Conservation (phyloP, 2,888 invertebrate species). For the Meganola albula region DNA sequence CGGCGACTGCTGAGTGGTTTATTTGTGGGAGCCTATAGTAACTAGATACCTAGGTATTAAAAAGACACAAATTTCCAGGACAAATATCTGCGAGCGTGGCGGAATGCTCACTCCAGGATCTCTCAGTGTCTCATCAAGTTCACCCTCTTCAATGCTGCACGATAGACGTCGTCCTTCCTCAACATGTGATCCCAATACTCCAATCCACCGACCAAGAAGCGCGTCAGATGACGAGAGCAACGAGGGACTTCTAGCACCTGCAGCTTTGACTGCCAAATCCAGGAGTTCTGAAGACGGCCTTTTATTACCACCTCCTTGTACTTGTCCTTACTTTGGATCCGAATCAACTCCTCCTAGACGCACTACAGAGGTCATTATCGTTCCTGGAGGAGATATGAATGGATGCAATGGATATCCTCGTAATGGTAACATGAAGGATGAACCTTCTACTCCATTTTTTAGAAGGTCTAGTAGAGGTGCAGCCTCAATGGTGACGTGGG, state of each 20-base stretch:
- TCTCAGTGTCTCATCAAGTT: slow-evolving; percentile 65
- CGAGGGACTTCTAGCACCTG: slow-evolving; percentile 58
- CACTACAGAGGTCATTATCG: slow-evolving; percentile 72
- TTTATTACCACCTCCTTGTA: slow-evolving; percentile 85
- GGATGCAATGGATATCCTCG: slow-evolving; percentile 59
- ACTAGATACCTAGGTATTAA: too few species aligned
- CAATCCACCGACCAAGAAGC: slow-evolving; percentile 59
- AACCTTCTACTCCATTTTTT: slow-evolving; percentile 66
- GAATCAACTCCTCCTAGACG: slow-evolving; percentile 75
- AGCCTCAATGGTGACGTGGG: slow-evolving; percentile 88
- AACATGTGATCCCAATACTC: slow-evolving; percentile 51
- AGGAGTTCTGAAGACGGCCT: slow-evolving; percentile 70
- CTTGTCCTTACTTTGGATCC: slow-evolving; percentile 88
- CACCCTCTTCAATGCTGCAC: slow-evolving; percentile 68
- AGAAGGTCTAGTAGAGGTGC: slow-evolving; percentile 79
- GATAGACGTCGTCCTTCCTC: slow-evolving; percentile 61
- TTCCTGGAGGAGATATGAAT: slow-evolving; percentile 73
- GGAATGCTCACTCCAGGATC: slow-evolving; percentile 69
- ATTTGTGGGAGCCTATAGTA: too few species aligned
- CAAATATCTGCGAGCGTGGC: slow-evolving; percentile 60
- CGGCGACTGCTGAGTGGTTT: too few species aligned
- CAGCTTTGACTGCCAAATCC: slow-evolving; percentile 58
- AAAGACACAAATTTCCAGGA: slow-evolving; percentile 55
- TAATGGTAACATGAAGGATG: slow-evolving; percentile 56
- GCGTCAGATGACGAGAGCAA: slow-evolving; percentile 66